Evolutionary conservation across 2,113 vertebrate species (phyloP).

Genomic region (Gulo gulo): DNA sequence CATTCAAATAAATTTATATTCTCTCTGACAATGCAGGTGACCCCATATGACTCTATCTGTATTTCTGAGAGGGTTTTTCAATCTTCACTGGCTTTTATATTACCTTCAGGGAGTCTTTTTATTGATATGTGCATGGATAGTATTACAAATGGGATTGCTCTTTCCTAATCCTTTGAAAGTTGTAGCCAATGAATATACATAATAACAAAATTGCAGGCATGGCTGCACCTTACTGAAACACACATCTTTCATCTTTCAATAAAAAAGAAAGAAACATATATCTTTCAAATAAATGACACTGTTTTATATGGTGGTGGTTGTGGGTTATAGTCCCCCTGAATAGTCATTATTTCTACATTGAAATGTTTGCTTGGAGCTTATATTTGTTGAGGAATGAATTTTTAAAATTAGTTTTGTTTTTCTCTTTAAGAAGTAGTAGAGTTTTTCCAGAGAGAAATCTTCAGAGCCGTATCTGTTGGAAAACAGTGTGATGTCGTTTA

Average conservation of each 20-base stretch:
- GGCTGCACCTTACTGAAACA: conserved; percentile 15
- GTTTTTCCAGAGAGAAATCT: background rate
- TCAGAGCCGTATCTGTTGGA: background rate
- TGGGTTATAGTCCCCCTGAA: background rate
- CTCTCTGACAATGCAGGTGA: conserved; percentile 54
- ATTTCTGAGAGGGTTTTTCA: conserved; percentile 70
- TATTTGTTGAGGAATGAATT: background rate
- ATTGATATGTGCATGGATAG: background rate
- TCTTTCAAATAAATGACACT: conserved; percentile 29
- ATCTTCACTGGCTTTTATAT: conserved; percentile 63
- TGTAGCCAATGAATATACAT: conserved; percentile 39
- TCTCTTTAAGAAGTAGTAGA: background rate
- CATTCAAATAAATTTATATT: conserved; percentile 75
- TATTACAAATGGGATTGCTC: conserved; percentile 39
- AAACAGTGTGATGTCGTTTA: background rate
- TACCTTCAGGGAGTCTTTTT: conserved; percentile 60
- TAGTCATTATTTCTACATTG: conserved; percentile 1
- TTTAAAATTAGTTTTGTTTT: conserved; percentile 5
- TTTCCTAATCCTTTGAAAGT: conserved; percentile 67
- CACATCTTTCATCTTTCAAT: background rate
- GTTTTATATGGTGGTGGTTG: background rate
- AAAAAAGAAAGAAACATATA: background rate
- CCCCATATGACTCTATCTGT: conserved; percentile 59
- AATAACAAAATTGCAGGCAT: conserved; percentile 38
- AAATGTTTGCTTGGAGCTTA: background rate